A percentile compares a stretch with the other conserved stretches of the same genome.
Evolutionary conservation across 2,888 invertebrate species (phyloP).

Genomic region (Tillus elongatus): DNA sequence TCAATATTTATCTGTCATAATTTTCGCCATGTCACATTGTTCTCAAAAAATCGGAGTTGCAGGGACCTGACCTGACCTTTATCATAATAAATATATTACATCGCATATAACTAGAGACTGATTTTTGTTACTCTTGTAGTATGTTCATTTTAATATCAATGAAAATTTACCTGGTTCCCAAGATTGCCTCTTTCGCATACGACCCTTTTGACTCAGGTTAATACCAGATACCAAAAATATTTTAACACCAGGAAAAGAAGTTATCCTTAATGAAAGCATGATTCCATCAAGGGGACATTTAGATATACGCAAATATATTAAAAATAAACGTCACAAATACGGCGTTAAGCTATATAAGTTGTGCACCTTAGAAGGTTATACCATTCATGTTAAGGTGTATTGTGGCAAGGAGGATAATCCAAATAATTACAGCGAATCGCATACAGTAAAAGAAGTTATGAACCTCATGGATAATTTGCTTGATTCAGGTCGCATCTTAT

Average conservation of each 20-base stretch:
- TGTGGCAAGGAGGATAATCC: conserved; percentile 4
- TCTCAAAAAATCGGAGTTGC: too few relatives aligned
- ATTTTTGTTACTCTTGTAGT: background rate
- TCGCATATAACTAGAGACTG: background rate
- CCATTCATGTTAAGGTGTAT: background rate
- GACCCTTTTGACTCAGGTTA: background rate
- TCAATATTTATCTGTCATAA: too few relatives aligned
- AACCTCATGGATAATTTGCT: too few relatives aligned
- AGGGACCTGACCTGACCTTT: too few relatives aligned
- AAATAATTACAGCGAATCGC: too few relatives aligned
- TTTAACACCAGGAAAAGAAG: background rate
- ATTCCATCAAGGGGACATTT: background rate
- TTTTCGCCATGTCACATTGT: too few relatives aligned
- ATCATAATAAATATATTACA: background rate
- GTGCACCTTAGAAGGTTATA: background rate
- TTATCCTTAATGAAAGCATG: conserved; percentile 1
- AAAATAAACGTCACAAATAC: too few relatives aligned
- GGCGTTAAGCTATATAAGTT: conserved; percentile 2
- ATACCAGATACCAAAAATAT: background rate
- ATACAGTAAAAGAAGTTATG: too few relatives aligned
- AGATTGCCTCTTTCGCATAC: background rate
- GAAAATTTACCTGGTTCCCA: background rate
- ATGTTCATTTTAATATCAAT: background rate
- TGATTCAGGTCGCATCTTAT: too few relatives aligned
- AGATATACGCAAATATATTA: background rate